Evolutionary conservation across 2,888 invertebrate genomes (phyloP), one percentile per base, ranked within the genome.

Genomic region (Taphrorychus bicolor): DNA sequence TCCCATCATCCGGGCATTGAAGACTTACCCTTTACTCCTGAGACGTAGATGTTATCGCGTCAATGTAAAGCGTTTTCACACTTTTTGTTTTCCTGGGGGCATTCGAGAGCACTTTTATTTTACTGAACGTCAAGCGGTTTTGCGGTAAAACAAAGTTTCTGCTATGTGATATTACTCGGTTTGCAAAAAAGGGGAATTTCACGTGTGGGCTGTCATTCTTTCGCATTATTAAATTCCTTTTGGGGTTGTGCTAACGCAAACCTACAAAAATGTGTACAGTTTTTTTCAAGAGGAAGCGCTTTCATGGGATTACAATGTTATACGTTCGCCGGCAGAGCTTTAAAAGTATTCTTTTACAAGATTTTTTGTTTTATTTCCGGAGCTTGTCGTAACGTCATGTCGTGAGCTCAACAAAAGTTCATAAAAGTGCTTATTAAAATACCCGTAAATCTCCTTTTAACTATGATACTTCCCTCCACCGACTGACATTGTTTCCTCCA

Each of bases 11-110:
- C 57, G 45, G 60, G 59, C 62, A 67, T 67, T 62, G 67, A 67
- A 63, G 62, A 54, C 62, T 63, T 63, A 63, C 67, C 67, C 63
- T 67, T 67, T 67, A 67, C 67, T 67, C 59, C 23, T 42, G 45
- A 62, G 67, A 67, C 59, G 52, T 42, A 63, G 62, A 67, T 67
- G 49, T 53, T 63, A 67, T 67, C 67, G 24, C 58, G 18, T 59
- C 62, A 49, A 57, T 66, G 56, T 60, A 66, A 61, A 61, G 54
- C 62, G 58, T 62, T 63, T 66, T 59, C 65, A 58, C 61, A 59
- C 59, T 67, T 67, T 67, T 67, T 57, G 41, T 51, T 53, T 41
- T 58, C 64, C 42, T 54, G 14, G 17, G 64, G 53, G 17, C 18
- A 51, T 58, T 54, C 14, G 40, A 23, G 49, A 65, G 14, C 59